Evolutionary conservation across 1,140 invertebrate genomes (phyloP).

Genomic region (Habropoda laboriosa): DNA sequence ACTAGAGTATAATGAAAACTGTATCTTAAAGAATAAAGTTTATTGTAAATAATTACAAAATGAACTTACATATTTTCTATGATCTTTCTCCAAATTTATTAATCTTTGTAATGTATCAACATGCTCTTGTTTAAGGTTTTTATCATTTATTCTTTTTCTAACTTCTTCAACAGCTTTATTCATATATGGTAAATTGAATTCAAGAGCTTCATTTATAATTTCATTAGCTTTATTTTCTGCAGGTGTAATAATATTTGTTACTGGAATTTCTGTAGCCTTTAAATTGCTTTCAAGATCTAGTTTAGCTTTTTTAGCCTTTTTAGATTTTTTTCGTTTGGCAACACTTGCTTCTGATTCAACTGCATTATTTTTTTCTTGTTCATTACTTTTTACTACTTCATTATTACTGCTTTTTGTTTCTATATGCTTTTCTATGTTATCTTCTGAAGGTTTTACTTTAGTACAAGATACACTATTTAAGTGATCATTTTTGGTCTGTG

Average conservation of each 20-base stretch:
- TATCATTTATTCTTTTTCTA: slow-evolving; percentile 28
- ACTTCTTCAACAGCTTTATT: slow-evolving; percentile 44
- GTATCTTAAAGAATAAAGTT: neutral
- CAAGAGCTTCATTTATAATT: slow-evolving; percentile 14
- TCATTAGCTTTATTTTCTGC: slow-evolving; percentile 7
- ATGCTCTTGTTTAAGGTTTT: slow-evolving; percentile 25
- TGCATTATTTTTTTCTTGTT: neutral
- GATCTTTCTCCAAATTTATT: slow-evolving; percentile 35
- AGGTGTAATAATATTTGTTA: neutral
- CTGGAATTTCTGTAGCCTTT: neutral
- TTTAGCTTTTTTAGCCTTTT: slow-evolving; percentile 18
- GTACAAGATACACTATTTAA: neutral
- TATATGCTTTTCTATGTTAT: neutral
- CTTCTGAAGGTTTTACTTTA: neutral
- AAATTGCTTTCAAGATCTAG: neutral
- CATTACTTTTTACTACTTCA: neutral
- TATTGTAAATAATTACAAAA: slow-evolving; percentile 40
- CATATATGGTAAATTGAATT: slow-evolving; percentile 35
- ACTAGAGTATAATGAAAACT: neutral
- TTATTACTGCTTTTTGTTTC: neutral
- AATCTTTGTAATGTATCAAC: slow-evolving; percentile 38
- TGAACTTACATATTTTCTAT: slow-evolving; percentile 22
- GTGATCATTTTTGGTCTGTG: neutral
- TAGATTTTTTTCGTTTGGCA: slow-evolving; percentile 20
- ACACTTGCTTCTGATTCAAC: neutral